Percentiles rank a stretch among this genome's conserved stretches.
Evolutionary conservation across 2,888 invertebrate genomes (phyloP).

Genomic region (Monochamus alternatus): DNA sequence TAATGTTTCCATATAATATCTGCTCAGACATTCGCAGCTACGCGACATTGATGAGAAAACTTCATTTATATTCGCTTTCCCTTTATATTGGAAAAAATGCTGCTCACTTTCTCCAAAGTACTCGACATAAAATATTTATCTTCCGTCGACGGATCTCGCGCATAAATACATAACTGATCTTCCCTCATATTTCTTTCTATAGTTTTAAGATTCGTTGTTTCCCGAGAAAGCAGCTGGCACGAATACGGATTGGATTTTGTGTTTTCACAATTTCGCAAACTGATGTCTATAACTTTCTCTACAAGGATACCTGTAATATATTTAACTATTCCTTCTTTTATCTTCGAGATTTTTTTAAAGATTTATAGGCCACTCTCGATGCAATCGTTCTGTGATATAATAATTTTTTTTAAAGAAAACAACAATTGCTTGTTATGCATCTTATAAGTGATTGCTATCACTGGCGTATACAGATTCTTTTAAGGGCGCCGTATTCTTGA

Average conservation of each 20-base stretch:
- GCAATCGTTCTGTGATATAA: too few relatives aligned
- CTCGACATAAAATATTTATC: background rate
- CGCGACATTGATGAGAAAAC: background rate
- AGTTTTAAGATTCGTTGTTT: background rate
- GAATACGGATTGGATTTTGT: background rate
- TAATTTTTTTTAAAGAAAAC: too few relatives aligned
- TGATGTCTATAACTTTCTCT: too few relatives aligned
- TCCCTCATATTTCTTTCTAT: background rate
- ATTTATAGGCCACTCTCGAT: too few relatives aligned
- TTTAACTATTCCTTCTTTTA: too few relatives aligned
- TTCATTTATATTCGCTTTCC: conserved; percentile 5
- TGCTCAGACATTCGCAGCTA: background rate
- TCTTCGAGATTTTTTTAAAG: too few relatives aligned
- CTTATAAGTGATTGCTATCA: too few relatives aligned
- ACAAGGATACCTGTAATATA: too few relatives aligned
- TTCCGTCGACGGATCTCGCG: background rate
- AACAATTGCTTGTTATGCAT: too few relatives aligned
- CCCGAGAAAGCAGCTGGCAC: background rate
- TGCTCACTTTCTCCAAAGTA: background rate
- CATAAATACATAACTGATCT: conserved; percentile 8
- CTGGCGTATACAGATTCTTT: too few relatives aligned
- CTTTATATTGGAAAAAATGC: background rate
- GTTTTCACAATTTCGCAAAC: background rate
- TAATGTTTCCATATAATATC: background rate
- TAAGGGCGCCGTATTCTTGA: too few relatives aligned